Percentiles rank a stretch among this genome's conserved stretches.
Conservation (phyloP, 2,113 vertebrate species). For the Otus sunia region DNA sequence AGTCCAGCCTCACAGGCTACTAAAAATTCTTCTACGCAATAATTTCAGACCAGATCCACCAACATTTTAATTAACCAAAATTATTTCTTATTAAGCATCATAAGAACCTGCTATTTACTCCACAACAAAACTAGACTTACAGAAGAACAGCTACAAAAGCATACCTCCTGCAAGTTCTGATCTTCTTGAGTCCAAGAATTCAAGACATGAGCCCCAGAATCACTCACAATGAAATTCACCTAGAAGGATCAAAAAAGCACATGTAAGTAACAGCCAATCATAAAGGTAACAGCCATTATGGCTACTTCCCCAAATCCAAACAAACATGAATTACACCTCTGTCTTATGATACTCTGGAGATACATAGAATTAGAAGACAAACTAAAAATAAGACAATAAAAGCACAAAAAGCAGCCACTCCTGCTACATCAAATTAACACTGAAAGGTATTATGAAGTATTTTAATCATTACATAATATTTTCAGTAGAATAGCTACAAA, state of each 20-base stretch:
- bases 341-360: not conserved
- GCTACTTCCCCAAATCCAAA: not conserved
- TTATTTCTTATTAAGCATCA: not conserved
- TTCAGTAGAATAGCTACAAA: not conserved
- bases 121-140: not conserved
- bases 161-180: slow-evolving; percentile 95
- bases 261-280: not conserved
- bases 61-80: not conserved
- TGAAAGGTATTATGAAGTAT: not conserved
- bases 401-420: not conserved
- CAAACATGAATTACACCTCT: not conserved
- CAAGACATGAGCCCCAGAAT: slow-evolving; percentile 94
- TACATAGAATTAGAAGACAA: not conserved
- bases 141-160: not conserved
- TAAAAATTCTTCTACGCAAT: not conserved
- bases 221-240: slow-evolving; percentile 97
- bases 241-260: slow-evolving; percentile 57
- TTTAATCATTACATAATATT: not conserved
- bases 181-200: slow-evolving; percentile 95
- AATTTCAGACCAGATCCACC: not conserved
- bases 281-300: rapidly evolving
- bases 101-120: not conserved
- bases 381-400: not conserved
- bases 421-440: not conserved
- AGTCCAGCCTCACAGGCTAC: not conserved